Percentiles rank a stretch among this genome's conserved stretches.
Evolutionary conservation across 2,797 vertebrate genomes (phyloP).

Genomic region (Platyrinchus mystaceus): DNA sequence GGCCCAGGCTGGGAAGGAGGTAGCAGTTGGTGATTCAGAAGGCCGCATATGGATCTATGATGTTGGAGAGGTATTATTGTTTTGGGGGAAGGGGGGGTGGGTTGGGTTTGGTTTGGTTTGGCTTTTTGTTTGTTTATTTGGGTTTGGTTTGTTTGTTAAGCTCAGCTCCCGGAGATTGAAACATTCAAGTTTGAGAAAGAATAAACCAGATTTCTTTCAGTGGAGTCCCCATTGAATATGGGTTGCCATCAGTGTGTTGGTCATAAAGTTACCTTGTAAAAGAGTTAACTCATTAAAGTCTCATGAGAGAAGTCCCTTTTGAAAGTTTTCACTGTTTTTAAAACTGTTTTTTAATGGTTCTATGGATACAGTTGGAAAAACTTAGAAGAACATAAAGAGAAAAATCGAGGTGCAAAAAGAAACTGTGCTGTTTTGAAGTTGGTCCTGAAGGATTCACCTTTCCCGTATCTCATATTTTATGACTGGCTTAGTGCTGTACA

Average conservation of each 20-base stretch:
- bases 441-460: background rate
- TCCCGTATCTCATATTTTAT: background rate
- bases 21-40: constrained; percentile 96
- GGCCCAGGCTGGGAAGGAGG: constrained; percentile 93
- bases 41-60: constrained; percentile 97
- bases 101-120: background rate
- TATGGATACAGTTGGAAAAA: background rate
- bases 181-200: background rate
- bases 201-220: background rate
- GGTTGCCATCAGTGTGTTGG: background rate
- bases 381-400: background rate
- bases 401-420: background rate
- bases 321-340: background rate
- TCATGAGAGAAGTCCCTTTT: background rate
- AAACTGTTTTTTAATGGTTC: background rate
- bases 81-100: too few relatives aligned
- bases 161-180: background rate
- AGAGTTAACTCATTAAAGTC: background rate
- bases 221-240: background rate
- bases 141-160: background rate
- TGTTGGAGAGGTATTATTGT: constrained; percentile 88
- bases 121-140: background rate
- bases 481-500: background rate
- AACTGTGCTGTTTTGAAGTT: background rate
- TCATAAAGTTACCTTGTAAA: background rate